Evolutionary conservation across 2,888 invertebrate species (phyloP), one percentile per base, ranked within the genome.

Genomic region (Nysson spinosus): DNA sequence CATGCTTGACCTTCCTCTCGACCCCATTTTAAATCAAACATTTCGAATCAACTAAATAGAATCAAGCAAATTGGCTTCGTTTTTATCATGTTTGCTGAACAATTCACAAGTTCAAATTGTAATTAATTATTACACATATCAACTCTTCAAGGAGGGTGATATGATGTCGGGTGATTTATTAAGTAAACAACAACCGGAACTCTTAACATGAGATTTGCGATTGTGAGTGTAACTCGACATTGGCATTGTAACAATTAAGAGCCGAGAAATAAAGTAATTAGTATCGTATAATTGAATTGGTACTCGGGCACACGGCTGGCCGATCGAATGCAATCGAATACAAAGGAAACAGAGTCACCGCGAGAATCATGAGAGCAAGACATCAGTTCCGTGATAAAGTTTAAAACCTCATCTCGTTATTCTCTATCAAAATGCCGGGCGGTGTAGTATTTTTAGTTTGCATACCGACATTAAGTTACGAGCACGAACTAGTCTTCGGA

Each of bases 371-470:
- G 40, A 17, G 19, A 46, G n/a, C 34, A 32, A 19, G 1, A 14
- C 11, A 11, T 22, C 17, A 11, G 12, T 35, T 42, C 9, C 11
- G 17, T 11, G n/a, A 9, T 35, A 9, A 9, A 24, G 12, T 20
- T 12, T 11, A 20, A 11, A 6, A 4, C 14, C 1, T 7, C 22
- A 6, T 20, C 9, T 20, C n/a, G 12, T n/a, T n/a, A n/a, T n/a
- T n/a, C n/a, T n/a, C n/a, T n/a, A n/a, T n/a, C n/a, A n/a, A n/a
- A 55, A 86, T 87, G 85, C 82, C 85, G 0, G 84, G 83, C 2
- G 92, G 93, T 69, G 93, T 93, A 4, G 89, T 93, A 63, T 93
- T 93, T 80, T 84, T 93, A 55, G 90, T 93, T 61, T 92, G 91
- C 79, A 91, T 93, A 75, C 93, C 93, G 5, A 92, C 93, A 60